These are phyloP conservation scores for Ciconia maguari DNA, from an alignment of 2,113 vertebrate species.

Conservation along the genomic window DNA sequence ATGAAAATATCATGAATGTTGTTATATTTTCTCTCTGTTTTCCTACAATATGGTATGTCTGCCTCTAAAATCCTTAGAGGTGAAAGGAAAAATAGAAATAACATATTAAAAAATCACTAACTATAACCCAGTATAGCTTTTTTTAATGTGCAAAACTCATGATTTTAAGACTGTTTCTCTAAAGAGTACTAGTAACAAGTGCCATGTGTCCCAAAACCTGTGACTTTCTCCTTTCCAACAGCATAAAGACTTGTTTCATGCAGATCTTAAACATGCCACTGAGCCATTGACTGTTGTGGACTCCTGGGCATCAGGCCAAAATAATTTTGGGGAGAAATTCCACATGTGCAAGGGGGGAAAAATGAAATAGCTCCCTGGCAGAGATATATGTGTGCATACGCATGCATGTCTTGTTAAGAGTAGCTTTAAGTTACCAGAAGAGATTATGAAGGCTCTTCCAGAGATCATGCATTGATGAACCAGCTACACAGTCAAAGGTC, in stretches of 20 bases:
- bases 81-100: not conserved
- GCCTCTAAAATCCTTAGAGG: not conserved
- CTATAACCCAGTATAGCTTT: not conserved
- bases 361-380: not conserved
- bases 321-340: slow-evolving; percentile 25
- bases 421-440: not conserved
- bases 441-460: not conserved
- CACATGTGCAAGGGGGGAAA: not conserved
- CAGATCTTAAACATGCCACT: not conserved
- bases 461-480: not conserved
- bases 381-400: not conserved
- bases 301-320: not conserved
- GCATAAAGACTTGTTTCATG: slow-evolving; percentile 5
- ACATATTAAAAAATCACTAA: not conserved
- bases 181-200: not conserved
- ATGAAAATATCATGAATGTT: not conserved
- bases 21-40: not conserved
- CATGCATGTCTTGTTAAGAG: not conserved
- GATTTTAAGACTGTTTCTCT: not conserved
- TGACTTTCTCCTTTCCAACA: not conserved
- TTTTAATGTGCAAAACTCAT: not conserved
- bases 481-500: not conserved
- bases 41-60: not conserved
- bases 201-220: not conserved
- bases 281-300: not conserved